Base-by-base conservation (phyloP, 2,113 vertebrate species). In the Syrrhaptes paradoxus region DNA sequence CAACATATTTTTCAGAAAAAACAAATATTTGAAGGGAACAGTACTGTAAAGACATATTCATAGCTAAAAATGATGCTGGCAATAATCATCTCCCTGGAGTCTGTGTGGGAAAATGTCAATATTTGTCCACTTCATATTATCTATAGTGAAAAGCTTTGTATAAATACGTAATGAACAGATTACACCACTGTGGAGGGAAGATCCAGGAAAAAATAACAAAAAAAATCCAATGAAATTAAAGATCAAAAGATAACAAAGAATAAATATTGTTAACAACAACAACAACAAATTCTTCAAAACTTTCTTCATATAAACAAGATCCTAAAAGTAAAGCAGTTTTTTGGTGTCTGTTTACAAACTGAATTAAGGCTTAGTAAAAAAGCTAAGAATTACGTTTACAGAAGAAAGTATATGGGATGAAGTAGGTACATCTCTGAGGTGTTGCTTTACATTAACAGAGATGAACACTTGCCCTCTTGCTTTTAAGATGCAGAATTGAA, bases 21-120 rank as follows among this genome's bases (percentile, higher is more conserved):
- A 0, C 5, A 55, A 51, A 8, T 46, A n/a, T 68, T 51, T 91
- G 17, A 55, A 82, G 26, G 12, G 1, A 3, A 1, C 1, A 25
- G 6, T 59, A 43, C 3, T 38, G 45, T 72, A 11, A 85, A 51
- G 28, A 32, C 3, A 34, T 31, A 28, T 21, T 71, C 7, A 26
- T 20, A 86, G 11, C 5, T 63, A 29, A 59, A 87, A 49, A 28
- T 74, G 15, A 4, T 41, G 10, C 20, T 18, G 4, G 4, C 17
- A 75, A 26, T 38, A 16, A 82, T 38, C 14, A 31, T 31, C 22
- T 70, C 77, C 2, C 4, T 14, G 38, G 51, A 46, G 4, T 34
- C 5, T 63, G 5, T 17, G 13, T 63, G 4, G 11, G 9, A 66
- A 87, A 59, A 66, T 7, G 8, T 2, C 19, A 36, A 3, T 20